Evolutionary conservation across 2,888 invertebrate genomes (phyloP).

Genomic region (Nomada fabriciana): DNA sequence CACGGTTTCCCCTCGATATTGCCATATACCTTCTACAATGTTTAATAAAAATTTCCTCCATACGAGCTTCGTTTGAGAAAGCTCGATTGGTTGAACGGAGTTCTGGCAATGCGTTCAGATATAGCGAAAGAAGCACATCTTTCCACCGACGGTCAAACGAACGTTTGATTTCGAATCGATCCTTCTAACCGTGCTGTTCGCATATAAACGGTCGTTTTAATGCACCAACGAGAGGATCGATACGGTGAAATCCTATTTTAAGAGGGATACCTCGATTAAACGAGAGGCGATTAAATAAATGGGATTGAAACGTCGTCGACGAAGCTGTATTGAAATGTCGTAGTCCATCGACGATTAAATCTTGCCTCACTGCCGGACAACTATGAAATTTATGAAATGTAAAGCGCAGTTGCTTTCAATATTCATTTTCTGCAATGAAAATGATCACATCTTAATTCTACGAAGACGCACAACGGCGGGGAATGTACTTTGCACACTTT

Average conservation of each 20-base stretch:
- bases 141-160: conserved; percentile 6
- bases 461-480: too few species aligned
- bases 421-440: conserved; percentile 17
- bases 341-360: conserved; percentile 20
- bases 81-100: not conserved
- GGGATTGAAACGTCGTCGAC: conserved; percentile 76
- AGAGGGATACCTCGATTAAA: conserved; percentile 72
- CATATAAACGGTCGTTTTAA: conserved; percentile 60
- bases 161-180: conserved; percentile 49
- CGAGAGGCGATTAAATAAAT: conserved; percentile 75
- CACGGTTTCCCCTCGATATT: not conserved
- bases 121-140: not conserved
- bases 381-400: too few species aligned
- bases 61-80: not conserved
- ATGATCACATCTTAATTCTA: too few species aligned
- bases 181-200: conserved; percentile 2
- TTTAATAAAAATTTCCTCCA: too few species aligned
- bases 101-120: not conserved
- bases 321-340: conserved; percentile 50
- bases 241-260: conserved; percentile 63
- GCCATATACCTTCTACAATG: too few species aligned
- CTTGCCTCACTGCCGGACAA: not conserved
- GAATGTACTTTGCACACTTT: too few species aligned
- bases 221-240: conserved; percentile 42
- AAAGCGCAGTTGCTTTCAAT: conserved; percentile 5